Evolutionary conservation across 2,797 vertebrate genomes (phyloP), one percentile per base, ranked within the genome.

Genomic region (Melanotaenia nigrans): DNA sequence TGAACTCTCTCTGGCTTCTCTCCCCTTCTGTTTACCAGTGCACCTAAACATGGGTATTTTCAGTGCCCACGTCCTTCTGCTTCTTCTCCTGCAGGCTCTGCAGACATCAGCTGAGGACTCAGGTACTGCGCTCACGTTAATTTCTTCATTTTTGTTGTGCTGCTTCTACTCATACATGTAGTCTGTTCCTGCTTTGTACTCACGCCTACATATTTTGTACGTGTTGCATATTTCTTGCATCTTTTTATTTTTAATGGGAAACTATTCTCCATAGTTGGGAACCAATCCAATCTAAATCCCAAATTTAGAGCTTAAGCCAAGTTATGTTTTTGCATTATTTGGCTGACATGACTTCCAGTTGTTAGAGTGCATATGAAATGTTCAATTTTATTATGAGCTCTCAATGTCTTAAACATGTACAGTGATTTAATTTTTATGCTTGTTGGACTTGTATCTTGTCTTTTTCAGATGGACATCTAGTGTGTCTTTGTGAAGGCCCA

Each of bases 31-130:
- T 64, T 61, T 38, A 22, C 32, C 83, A 94, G 94, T 84, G 92
- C 92, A 91, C 90, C 90, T 90, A 93, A 90, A 86, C 93, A 95
- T 95, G 94, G 94, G 85, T 92, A 77, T 75, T 71, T 87, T 90
- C 82, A 69, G 91, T 38, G 79, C 93, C 85, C 91, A 69, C 65
- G 68, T 93, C 85, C 85, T 95, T 42, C 81, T 95, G 75, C 86
- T 95, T 74, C 85, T 94, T 78, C 66, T 92, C 80, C 87, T 95
- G 88, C 91, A 90, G 82, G 79, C 71, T 63, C 79, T 87, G 79
- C 89, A 61, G 79, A 78, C 85, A 55, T 86, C 87, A 47, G 90
- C 94, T 38, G 92, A 95, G 89, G 94, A 85, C 89, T 92, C 86
- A 85, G 82, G 88, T 85, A 88, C 11, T 30, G 28, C 14, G 3